Conservation (phyloP, 2,888 invertebrate species). For the Oegoconia quadripuncta region DNA sequence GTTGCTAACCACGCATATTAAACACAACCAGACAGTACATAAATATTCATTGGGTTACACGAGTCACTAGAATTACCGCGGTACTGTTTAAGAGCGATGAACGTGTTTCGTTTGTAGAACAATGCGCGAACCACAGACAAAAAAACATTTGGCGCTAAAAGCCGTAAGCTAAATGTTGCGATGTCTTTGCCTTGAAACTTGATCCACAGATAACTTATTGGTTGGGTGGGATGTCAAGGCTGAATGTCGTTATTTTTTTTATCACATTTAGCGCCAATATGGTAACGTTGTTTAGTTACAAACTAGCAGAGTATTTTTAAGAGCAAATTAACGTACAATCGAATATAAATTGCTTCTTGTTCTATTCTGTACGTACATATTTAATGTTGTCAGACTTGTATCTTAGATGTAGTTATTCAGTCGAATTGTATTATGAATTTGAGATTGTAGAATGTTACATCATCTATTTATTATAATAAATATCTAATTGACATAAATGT, state of each 20-base stretch:
- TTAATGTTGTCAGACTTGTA: constrained; percentile 1
- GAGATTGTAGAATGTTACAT: constrained; percentile 10
- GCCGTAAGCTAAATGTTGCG: too few relatives aligned
- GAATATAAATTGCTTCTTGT: constrained; percentile 16
- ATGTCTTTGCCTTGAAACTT: too few relatives aligned
- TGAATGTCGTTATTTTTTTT: not conserved
- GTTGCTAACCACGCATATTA: constrained; percentile 98
- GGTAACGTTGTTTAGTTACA: not conserved
- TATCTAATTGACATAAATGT: constrained; percentile 1
- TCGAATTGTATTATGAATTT: constrained; percentile 8
- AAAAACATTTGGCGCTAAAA: too few relatives aligned
- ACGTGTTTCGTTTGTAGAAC: not conserved
- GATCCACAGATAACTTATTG: too few relatives aligned
- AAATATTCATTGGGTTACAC: not conserved
- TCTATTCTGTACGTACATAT: constrained; percentile 7
- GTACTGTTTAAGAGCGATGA: constrained; percentile 1
- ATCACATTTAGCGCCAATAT: not conserved
- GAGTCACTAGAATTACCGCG: not conserved
- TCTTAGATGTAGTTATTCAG: not conserved
- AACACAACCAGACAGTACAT: constrained; percentile 32
- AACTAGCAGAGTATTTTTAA: not conserved
- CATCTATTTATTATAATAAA: constrained; percentile 8
- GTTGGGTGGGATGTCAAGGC: not conserved
- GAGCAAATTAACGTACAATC: constrained; percentile 5
- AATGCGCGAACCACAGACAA: constrained; percentile 4